Percentiles rank a stretch among this genome's conserved stretches.
phyloP scores from a whole-genome alignment of 2,888 invertebrate genomes.

The Micoletzkya japonica region DNA sequence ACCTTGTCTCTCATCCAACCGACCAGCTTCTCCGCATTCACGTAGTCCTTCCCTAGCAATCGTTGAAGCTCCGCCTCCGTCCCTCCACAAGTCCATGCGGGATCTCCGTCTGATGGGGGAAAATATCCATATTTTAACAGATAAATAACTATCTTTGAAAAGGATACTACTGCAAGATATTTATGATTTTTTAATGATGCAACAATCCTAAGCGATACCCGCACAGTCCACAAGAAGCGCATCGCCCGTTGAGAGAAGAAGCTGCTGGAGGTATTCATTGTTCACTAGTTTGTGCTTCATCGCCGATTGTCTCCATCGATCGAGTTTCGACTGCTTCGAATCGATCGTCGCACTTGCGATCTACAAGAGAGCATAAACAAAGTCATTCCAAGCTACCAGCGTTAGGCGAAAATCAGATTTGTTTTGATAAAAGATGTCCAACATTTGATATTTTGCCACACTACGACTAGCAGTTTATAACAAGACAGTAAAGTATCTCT shows the following conservation, averaged over 20 bases:
- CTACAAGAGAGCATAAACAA: background rate
- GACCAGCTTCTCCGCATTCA: slow-evolving; percentile 47
- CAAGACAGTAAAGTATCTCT: slow-evolving; percentile 3
- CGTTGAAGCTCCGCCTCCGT: slow-evolving; percentile 60
- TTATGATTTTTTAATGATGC: background rate
- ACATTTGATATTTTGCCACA: no score
- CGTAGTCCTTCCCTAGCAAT: slow-evolving; percentile 55
- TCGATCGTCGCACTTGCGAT: slow-evolving; percentile 32
- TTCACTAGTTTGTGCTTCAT: slow-evolving; percentile 57
- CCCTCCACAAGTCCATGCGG: slow-evolving; percentile 52
- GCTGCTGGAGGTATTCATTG: slow-evolving; percentile 49
- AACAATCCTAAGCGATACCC: slow-evolving; percentile 6
- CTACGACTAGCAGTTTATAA: no score
- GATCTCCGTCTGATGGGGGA: slow-evolving; percentile 46
- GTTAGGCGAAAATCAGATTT: no score
- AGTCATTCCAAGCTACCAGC: no score
- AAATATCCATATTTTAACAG: background rate
- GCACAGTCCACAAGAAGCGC: slow-evolving; percentile 56
- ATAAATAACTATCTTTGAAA: background rate
- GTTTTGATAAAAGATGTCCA: no score
- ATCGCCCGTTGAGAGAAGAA: slow-evolving; percentile 59
- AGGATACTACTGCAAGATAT: background rate
- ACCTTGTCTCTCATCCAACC: slow-evolving; percentile 51
- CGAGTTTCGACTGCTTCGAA: slow-evolving; percentile 52
- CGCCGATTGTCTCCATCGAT: slow-evolving; percentile 61